phyloP scores from a whole-genome alignment of 1,140 invertebrate genomes.

The Nylanderia fulva region DNA sequence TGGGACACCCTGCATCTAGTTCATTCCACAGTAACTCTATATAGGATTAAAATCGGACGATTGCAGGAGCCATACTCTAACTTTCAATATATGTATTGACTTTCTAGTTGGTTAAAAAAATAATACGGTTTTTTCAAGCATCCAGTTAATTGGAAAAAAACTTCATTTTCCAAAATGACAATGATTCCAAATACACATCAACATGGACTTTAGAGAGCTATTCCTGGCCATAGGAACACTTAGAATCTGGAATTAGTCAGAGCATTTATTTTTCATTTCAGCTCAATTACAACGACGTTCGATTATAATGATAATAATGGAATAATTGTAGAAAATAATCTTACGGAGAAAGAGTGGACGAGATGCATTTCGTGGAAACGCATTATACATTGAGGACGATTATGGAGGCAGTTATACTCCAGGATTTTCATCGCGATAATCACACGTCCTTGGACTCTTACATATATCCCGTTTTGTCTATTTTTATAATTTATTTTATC shows the following conservation, averaged over 20 bases:
- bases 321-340: constrained; percentile 54
- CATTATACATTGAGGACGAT: constrained; percentile 66
- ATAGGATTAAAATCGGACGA: no score
- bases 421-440: constrained; percentile 47
- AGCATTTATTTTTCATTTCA: constrained; percentile 68
- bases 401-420: constrained; percentile 26
- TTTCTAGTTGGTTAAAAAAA: no score
- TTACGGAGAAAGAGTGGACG: constrained; percentile 50
- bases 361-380: constrained; percentile 51
- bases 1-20: no score
- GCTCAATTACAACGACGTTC: constrained; percentile 36
- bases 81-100: no score
- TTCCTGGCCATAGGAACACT: neutral
- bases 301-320: constrained; percentile 43
- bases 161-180: no score
- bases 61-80: no score
- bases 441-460: constrained; percentile 55
- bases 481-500: constrained; percentile 37
- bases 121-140: no score
- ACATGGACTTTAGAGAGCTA: constrained; percentile 12
- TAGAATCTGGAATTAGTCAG: constrained; percentile 29
- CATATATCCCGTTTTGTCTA: constrained; percentile 2
- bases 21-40: no score
- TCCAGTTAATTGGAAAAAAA: no score
- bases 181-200: no score